Conservation (phyloP, 2,888 invertebrate genomes). For the Dryococelus australis region DNA sequence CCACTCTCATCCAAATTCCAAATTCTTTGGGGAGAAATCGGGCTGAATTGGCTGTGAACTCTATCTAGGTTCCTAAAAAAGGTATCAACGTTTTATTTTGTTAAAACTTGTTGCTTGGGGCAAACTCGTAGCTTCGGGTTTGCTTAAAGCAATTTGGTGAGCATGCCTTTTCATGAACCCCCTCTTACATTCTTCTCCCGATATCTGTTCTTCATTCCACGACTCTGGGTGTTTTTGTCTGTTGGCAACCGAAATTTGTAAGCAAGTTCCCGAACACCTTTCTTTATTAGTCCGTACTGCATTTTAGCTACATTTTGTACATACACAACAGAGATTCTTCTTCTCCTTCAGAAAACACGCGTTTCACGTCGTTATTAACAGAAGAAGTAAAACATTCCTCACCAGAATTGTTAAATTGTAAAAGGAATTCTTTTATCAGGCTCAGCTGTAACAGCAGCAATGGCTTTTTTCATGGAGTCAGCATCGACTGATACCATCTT, state of each 20-base stretch:
- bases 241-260: conserved; percentile 1
- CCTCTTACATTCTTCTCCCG: not conserved
- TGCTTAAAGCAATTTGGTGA: too few relatives aligned
- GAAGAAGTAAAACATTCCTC: too few relatives aligned
- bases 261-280: not conserved
- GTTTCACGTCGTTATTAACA: not conserved
- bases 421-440: not conserved
- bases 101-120: too few relatives aligned
- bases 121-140: too few relatives aligned
- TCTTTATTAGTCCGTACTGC: not conserved
- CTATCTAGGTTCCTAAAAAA: too few relatives aligned
- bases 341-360: not conserved
- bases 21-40: not conserved
- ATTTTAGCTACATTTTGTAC: not conserved
- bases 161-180: not conserved
- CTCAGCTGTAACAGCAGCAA: too few relatives aligned
- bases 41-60: too few relatives aligned
- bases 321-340: not conserved
- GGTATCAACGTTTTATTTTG: too few relatives aligned
- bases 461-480: too few relatives aligned
- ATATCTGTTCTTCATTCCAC: not conserved
- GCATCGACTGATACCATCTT: not conserved
- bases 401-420: too few relatives aligned
- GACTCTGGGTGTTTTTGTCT: not conserved
- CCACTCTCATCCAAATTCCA: conserved; percentile 32